phyloP scores from a whole-genome alignment of 2,113 vertebrate species.

The Clinocottus analis region DNA sequence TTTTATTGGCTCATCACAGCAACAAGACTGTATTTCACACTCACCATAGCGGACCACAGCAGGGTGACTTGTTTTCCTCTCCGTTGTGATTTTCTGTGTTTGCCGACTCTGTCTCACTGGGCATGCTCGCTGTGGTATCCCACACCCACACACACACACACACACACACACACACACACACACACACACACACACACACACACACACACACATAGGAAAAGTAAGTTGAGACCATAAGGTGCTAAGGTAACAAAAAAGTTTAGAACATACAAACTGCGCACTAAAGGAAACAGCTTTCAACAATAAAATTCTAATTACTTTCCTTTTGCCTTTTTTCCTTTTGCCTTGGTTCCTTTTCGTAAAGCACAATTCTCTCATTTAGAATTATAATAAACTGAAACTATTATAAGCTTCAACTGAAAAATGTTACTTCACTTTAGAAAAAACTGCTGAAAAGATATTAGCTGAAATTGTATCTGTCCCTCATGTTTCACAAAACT shows the following conservation, averaged over 20 bases:
- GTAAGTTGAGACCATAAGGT: background rate
- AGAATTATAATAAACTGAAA: background rate
- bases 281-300: background rate
- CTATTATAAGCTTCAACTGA: background rate
- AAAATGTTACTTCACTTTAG: background rate
- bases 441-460: background rate
- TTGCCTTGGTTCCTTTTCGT: conserved; percentile 34
- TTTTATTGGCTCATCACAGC: background rate
- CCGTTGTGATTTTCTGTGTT: conserved; percentile 92
- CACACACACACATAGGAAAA: conserved; percentile 26
- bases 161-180: background rate
- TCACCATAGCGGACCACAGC: conserved; percentile 93
- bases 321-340: conserved; percentile 19
- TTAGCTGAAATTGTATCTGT: background rate
- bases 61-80: conserved; percentile 86
- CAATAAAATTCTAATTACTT: background rate
- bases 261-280: background rate
- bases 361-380: background rate
- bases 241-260: background rate
- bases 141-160: background rate
- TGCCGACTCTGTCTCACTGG: conserved; percentile 94
- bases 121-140: conserved; percentile 89
- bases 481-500: too few species aligned
- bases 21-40: conserved; percentile 58
- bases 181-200: conserved; percentile 39